Evolutionary conservation across 2,888 invertebrate genomes (phyloP), one percentile per base, ranked within the genome.

Genomic region (Baronia brevicornis): DNA sequence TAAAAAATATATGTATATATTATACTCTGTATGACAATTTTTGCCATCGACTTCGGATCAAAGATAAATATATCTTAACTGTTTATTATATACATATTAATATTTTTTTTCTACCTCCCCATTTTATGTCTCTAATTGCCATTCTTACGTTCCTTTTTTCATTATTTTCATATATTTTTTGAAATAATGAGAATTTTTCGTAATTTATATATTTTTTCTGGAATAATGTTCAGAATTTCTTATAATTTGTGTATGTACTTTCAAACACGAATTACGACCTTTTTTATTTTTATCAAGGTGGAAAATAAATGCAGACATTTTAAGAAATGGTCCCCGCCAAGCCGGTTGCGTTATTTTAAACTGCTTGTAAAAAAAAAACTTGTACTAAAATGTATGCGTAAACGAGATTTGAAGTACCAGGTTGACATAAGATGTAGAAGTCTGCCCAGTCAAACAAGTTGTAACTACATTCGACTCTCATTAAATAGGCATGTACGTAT

Each of bases 341-440:
- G 65, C 80, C 67, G 75, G 79, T 79, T 73, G 53, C 45, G 63
- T 75, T 48, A 71, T 75, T 77, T 77, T 74, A 67, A 74, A 69
- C 61, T 48, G 58, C 50, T 44, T 7, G 43, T 42, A 52, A 61
- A 66, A 75, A 75, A 63, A 75, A 73, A 78, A 71, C 67, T 67
- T 38, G 71, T 64, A 78, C 62, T 71, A 68, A 82, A 79, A 78
- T 75, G 72, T 75, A 79, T 74, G 79, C 73, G 73, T 74, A 71
- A 77, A 74, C 73, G 64, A 78, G 77, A 71, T 67, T 57, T 60
- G 49, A 65, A 54, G 65, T 77, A 84, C 80, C 72, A 79, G 78
- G 82, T 48, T 53, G 46, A 48, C 73, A 84, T 72, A 68, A 64
- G 46, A 44, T 44, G 48, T 43, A 47, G 60, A 56, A 69, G 70